Evolutionary conservation across 2,888 invertebrate species (phyloP), one percentile per base, ranked within the genome.

Genomic region (Scaptomyza cyrtandrae): DNA sequence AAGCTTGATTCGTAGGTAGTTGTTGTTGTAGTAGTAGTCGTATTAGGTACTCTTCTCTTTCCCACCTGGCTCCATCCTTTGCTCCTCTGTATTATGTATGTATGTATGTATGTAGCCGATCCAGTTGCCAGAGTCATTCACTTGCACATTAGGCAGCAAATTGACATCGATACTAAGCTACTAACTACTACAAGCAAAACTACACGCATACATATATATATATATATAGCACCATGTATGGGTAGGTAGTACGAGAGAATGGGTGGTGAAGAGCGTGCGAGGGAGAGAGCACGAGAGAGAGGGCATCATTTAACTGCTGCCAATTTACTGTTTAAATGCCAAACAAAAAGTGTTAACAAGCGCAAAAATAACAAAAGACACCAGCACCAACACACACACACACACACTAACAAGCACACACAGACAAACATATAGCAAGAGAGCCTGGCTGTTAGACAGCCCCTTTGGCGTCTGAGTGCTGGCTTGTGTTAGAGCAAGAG

Each of bases 291-390:
- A 52, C 31, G 43, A 66, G 70, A 69, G 65, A 66, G 74, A 67
- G 72, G 62, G 75, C 88, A 79, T 81, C 90, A 89, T 86, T 89
- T 90, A 91, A 89, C 89, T 89, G 90, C 85, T 90, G 91, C 86
- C 90, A 90, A 91, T 90, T 91, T 90, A 90, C 90, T 90, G 91
- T 89, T 90, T 90, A 90, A 90, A 90, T 89, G 88, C 86, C 90
- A 90, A 89, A 91, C 91, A 90, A 90, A 89, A 89, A 90, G 88
- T 82, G 85, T 78, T 78, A 75, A 80, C 78, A 79, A 75, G 72
- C 73, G 73, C 77, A 84, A 81, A 80, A 79, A 84, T 78, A 86
- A 84, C 79, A 88, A 80, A 88, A 84, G 77, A 73, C 62, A 74
- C 58, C 50, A 69, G 73, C 54, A 83, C 59, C 65, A 58, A 33